These are phyloP conservation scores for Lota lota DNA, from an alignment of 2,113 vertebrate species.

Conservation along the genomic window DNA sequence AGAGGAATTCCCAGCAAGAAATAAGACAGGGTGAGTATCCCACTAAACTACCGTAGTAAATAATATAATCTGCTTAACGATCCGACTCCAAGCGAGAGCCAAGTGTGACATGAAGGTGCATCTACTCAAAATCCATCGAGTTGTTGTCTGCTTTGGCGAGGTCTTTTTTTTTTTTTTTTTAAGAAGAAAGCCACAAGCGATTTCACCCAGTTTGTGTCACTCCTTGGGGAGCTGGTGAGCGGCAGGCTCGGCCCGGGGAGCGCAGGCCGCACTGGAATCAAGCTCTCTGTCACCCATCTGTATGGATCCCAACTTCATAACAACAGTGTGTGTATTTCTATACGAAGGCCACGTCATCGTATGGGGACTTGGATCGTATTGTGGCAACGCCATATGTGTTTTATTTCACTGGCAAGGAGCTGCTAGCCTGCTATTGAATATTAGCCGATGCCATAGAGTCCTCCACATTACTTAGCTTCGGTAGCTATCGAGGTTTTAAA, in stretches of 20 bases:
- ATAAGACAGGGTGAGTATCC: conserved; percentile 63
- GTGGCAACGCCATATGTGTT: background rate
- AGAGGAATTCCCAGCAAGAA: conserved; percentile 46
- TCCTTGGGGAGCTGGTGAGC: conserved; percentile 10
- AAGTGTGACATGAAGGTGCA: no score
- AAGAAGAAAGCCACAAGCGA: background rate
- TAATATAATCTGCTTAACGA: background rate
- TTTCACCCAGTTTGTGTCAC: background rate
- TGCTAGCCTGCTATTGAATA: background rate
- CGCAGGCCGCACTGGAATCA: conserved; percentile 35
- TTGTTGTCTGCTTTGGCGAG: background rate
- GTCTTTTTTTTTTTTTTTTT: background rate
- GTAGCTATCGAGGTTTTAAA: background rate
- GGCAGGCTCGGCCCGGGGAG: conserved; percentile 40
- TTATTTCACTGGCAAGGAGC: background rate
- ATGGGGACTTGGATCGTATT: background rate
- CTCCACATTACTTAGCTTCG: background rate
- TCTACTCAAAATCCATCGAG: background rate
- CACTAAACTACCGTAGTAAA: conserved; percentile 43
- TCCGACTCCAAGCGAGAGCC: background rate
- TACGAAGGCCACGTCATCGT: background rate
- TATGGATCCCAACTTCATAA: background rate
- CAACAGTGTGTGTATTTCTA: background rate
- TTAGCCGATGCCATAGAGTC: background rate
- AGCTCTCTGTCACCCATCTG: background rate